A percentile compares a stretch with the other conserved stretches of the same genome.
phyloP scores from a whole-genome alignment of 2,888 invertebrate species.

The Thecocarcelia acutangulata region DNA sequence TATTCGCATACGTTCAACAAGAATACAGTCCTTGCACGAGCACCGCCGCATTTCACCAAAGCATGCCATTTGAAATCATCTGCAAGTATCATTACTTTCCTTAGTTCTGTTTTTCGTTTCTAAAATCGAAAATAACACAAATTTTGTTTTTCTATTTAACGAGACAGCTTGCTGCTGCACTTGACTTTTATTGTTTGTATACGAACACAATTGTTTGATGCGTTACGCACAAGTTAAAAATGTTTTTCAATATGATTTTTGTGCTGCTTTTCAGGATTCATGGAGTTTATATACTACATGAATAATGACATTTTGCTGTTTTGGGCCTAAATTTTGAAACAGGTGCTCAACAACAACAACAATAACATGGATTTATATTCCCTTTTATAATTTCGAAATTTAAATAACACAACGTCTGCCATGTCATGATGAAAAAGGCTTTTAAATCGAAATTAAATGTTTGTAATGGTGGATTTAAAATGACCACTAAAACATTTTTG shows the following conservation, averaged over 20 bases:
- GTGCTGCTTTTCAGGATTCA: slow-evolving; percentile 34
- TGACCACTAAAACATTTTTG: slow-evolving; percentile 24
- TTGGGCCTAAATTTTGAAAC: slow-evolving; percentile 27
- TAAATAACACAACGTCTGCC: background rate
- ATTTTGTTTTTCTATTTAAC: background rate
- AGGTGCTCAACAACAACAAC: slow-evolving; percentile 33
- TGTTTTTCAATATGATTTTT: slow-evolving; percentile 1
- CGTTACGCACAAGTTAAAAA: slow-evolving; percentile 46
- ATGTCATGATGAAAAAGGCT: slow-evolving; percentile 4
- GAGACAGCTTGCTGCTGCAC: slow-evolving; percentile 9
- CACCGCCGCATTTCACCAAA: background rate
- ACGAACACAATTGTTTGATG: slow-evolving; percentile 8
- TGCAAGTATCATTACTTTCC: slow-evolving; percentile 17
- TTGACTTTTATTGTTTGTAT: slow-evolving; percentile 10
- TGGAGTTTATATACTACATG: slow-evolving; percentile 5
- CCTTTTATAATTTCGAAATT: background rate
- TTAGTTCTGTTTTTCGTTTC: background rate
- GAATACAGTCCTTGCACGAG: background rate
- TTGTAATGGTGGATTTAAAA: slow-evolving; percentile 18
- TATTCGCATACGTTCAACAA: slow-evolving; percentile 7
- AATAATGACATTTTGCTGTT: slow-evolving; percentile 43
- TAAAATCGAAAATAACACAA: slow-evolving; percentile 37
- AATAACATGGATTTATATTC: background rate
- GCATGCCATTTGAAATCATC: slow-evolving; percentile 26
- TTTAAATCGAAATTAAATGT: slow-evolving; percentile 49